These are phyloP conservation scores for Linhomoeus sp. DNA, from an alignment of 2,888 invertebrate species.

Conservation along the genomic window DNA sequence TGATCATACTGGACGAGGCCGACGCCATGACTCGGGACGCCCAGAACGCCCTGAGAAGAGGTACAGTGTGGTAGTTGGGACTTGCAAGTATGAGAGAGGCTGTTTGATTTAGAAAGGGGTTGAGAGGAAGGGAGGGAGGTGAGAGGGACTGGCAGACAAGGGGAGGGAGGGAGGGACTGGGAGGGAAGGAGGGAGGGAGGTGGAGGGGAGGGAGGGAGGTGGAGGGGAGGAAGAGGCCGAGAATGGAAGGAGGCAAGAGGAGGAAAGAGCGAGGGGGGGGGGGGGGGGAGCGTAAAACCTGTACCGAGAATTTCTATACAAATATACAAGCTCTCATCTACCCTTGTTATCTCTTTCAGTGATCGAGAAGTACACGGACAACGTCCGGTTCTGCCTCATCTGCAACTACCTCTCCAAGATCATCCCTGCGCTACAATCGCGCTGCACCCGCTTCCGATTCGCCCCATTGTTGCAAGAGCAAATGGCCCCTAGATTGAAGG, in stretches of 20 bases:
- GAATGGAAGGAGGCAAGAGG: no score
- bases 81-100: no score
- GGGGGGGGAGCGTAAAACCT: no score
- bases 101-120: no score
- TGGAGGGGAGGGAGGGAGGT: no score
- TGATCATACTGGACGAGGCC: slow-evolving; percentile 92
- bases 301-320: neutral
- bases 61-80: slow-evolving; percentile 35
- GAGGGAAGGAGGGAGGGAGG: no score
- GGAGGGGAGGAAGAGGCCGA: no score
- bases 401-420: slow-evolving; percentile 97
- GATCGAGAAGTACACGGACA: slow-evolving; percentile 96
- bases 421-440: slow-evolving; percentile 89
- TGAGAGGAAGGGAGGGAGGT: no score
- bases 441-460: slow-evolving; percentile 88
- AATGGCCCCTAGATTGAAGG: slow-evolving; percentile 66
- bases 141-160: no score
- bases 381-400: slow-evolving; percentile 92
- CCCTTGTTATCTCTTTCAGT: slow-evolving; percentile 41
- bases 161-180: no score
- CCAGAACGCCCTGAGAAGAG: slow-evolving; percentile 84
- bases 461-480: slow-evolving; percentile 63
- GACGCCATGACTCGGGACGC: slow-evolving; percentile 99
- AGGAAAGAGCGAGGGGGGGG: no score
- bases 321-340: neutral